Evolutionary conservation across 2,113 vertebrate species (phyloP), one percentile per base, ranked within the genome.

Genomic region (Xenus cinereus): DNA sequence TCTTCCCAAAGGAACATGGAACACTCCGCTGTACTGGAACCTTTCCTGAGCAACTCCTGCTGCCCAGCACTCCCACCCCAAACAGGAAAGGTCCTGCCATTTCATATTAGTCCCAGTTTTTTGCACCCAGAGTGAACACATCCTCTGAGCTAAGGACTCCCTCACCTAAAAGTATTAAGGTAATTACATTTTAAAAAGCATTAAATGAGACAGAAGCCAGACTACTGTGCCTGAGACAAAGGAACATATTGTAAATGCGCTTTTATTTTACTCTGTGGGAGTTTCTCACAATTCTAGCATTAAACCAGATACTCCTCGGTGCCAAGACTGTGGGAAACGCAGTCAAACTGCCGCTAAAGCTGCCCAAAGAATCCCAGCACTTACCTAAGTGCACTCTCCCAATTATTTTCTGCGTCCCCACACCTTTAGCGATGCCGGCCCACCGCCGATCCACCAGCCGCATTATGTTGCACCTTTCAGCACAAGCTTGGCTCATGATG

Each of bases 401-500:
- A 79, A 99, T 99, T 74, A 99, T 99, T 93, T 99, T 99, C 98
- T 99, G 99, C 1, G 99, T 99, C 83, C 99, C 99, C 16, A 99
- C 99, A 14, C 99, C 99, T 93, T 99, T 99, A 21, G 99, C 99
- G 6, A 99, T 99, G 62, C 99, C 99, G 1, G 99, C 99, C 99
- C 99, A 99, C 35, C 99, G 98, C 45, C 99, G 98, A 95, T 99
- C 99, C 89, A 99, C 99, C 96, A 99, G 98, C 68, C 99, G 98
- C 99, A 99, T 99, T 73, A 99, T 99, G 95, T 99, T 99, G 93
- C 99, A 99, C 87, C 99, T 98, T 84, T 99, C 99, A 19, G 99
- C 99, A 94, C 99, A 99, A 4, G 99, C 99, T 87, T 99, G 99
- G 97, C 99, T 99, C 99, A 99, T 99, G 87, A 99, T 99, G 71